Percentiles rank a stretch among this genome's conserved stretches.
Evolutionary conservation across 1,140 invertebrate genomes (phyloP).

Genomic region (Pantala flavescens): DNA sequence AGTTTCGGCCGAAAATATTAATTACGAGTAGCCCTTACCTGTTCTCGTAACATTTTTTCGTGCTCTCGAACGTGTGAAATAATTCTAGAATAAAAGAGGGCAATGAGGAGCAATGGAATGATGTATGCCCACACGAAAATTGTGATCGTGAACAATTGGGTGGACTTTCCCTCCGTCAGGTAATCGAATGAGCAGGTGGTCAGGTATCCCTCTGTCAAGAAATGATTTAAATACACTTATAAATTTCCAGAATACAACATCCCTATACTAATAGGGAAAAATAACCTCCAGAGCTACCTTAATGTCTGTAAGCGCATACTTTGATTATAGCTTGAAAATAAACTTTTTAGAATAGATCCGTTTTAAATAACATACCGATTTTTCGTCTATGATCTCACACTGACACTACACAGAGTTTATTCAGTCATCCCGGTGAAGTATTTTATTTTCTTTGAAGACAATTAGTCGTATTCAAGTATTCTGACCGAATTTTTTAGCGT

Average conservation of each 20-base stretch:
- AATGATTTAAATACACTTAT: too few species aligned
- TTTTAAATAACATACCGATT: neutral
- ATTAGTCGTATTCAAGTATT: too few species aligned
- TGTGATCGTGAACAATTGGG: constrained; percentile 50
- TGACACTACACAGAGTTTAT: too few species aligned
- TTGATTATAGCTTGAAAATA: too few species aligned
- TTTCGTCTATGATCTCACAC: too few species aligned
- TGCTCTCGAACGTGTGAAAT: constrained; percentile 60
- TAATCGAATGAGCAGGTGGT: constrained; percentile 67
- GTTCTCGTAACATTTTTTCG: constrained; percentile 63
- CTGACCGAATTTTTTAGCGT: too few species aligned
- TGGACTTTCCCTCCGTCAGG: constrained; percentile 55
- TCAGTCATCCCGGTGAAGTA: too few species aligned
- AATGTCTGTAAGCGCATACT: too few species aligned
- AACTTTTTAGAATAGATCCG: too few species aligned
- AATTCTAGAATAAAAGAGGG: constrained; percentile 57
- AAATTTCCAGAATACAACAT: too few species aligned
- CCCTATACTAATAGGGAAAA: neutral
- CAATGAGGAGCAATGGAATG: constrained; percentile 54
- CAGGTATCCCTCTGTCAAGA: constrained; percentile 55
- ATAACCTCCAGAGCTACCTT: too few species aligned
- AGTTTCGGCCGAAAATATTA: neutral
- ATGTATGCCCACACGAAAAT: constrained; percentile 60
- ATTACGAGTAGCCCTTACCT: constrained; percentile 35
- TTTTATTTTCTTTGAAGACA: too few species aligned